Evolutionary conservation across 2,888 invertebrate genomes (phyloP).

Genomic region (Unio delphinus): DNA sequence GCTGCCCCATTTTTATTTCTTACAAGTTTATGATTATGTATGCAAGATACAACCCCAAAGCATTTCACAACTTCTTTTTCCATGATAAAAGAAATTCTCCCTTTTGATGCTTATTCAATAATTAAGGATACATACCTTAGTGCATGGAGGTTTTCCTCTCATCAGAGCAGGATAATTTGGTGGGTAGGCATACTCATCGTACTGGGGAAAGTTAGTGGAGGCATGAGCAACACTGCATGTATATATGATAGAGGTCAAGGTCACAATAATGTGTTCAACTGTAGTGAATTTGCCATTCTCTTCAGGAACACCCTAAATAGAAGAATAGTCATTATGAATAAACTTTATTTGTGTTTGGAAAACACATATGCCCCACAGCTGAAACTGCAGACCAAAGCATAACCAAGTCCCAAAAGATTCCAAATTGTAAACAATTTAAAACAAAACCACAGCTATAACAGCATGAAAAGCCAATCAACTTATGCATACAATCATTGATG

Average conservation of each 20-base stretch:
- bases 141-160: constrained; percentile 53
- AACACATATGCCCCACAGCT: background rate
- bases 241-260: constrained; percentile 55
- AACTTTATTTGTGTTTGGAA: background rate
- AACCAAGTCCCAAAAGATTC: background rate
- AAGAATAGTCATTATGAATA: background rate
- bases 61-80: too few relatives aligned
- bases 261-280: constrained; percentile 40
- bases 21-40: too few relatives aligned
- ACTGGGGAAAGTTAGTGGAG: constrained; percentile 63
- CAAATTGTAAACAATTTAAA: too few relatives aligned
- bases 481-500: background rate
- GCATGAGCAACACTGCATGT: constrained; percentile 63
- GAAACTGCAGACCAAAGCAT: background rate
- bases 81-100: too few relatives aligned
- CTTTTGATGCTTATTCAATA: too few relatives aligned
- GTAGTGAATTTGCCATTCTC: constrained; percentile 42
- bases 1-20: too few relatives aligned
- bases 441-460: too few relatives aligned
- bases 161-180: constrained; percentile 62
- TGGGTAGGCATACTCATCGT: constrained; percentile 65
- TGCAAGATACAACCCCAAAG: too few relatives aligned
- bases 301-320: constrained; percentile 53
- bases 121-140: constrained; percentile 39
- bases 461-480: background rate